These are phyloP conservation scores for Drosophila chauvacae DNA, from an alignment of 1,140 invertebrate species.

Conservation along the genomic window DNA sequence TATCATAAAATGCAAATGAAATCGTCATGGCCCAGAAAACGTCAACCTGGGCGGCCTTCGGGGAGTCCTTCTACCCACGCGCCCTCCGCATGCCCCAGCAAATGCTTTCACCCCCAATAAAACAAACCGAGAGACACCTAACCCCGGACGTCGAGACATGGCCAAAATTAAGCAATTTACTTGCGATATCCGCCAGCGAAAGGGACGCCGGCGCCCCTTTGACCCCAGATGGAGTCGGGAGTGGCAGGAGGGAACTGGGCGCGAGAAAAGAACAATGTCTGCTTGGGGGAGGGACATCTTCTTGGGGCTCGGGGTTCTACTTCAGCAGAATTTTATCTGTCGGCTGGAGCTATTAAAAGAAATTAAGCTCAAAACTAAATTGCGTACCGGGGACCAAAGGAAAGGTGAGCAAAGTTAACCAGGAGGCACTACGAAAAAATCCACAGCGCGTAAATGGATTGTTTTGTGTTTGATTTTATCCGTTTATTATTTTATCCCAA, in stretches of 20 bases:
- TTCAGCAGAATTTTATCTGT: slow-evolving; percentile 73
- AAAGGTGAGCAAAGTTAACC: slow-evolving; percentile 58
- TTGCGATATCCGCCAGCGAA: slow-evolving; percentile 73
- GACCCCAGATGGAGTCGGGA: slow-evolving; percentile 50
- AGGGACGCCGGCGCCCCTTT: slow-evolving; percentile 46
- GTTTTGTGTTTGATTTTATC: not conserved
- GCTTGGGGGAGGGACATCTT: slow-evolving; percentile 28
- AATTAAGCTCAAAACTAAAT: slow-evolving; percentile 84
- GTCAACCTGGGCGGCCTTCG: slow-evolving; percentile 65
- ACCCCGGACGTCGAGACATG: slow-evolving; percentile 60
- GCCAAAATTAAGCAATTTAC: slow-evolving; percentile 82
- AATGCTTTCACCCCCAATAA: slow-evolving; percentile 59
- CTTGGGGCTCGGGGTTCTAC: slow-evolving; percentile 36
- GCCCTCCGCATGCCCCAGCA: not conserved
- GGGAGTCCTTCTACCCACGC: slow-evolving; percentile 5
- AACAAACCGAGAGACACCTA: slow-evolving; percentile 73
- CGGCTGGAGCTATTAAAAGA: slow-evolving; percentile 81
- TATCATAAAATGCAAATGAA: slow-evolving; percentile 84
- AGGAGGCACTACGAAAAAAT: slow-evolving; percentile 18
- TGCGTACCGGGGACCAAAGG: slow-evolving; percentile 57
- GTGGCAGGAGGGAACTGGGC: slow-evolving; percentile 26
- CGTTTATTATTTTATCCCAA: not conserved
- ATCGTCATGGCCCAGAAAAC: slow-evolving; percentile 80
- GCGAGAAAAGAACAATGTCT: slow-evolving; percentile 46
- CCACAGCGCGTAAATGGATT: not conserved